Evolutionary conservation across 2,888 invertebrate genomes (phyloP).

Genomic region (Dioctria linearis): DNA sequence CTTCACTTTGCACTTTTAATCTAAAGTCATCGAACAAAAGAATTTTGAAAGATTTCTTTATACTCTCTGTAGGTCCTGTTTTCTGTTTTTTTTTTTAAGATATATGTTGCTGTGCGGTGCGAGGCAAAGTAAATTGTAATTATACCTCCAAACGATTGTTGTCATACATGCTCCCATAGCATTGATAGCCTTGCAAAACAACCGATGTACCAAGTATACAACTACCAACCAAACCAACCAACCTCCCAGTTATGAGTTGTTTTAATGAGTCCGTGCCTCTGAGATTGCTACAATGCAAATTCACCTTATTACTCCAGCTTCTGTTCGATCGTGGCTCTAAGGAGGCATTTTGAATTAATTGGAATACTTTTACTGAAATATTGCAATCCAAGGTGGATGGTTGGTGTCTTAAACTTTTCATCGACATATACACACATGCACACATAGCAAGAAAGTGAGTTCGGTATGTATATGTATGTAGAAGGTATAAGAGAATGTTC

Average conservation of each 20-base stretch:
- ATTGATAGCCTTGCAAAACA: slow-evolving; percentile 43
- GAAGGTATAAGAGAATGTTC: background rate
- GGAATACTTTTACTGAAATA: slow-evolving; percentile 37
- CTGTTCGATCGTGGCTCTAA: slow-evolving; percentile 18
- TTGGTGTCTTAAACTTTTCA: slow-evolving; percentile 21
- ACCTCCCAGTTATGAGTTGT: slow-evolving; percentile 46
- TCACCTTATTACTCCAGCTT: slow-evolving; percentile 19
- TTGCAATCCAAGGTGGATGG: slow-evolving; percentile 2
- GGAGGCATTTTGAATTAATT: slow-evolving; percentile 25
- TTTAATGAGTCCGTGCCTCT: slow-evolving; percentile 33
- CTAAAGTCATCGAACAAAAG: background rate
- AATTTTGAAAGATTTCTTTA: background rate
- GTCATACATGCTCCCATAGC: slow-evolving; percentile 42
- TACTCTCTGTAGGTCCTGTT: background rate
- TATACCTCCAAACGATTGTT: slow-evolving; percentile 14
- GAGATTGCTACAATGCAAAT: slow-evolving; percentile 42
- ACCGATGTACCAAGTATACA: slow-evolving; percentile 20
- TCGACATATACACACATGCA: background rate
- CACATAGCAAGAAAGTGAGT: too few relatives aligned
- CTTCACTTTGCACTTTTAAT: background rate
- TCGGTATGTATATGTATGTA: too few relatives aligned
- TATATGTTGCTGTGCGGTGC: background rate
- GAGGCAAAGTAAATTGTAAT: background rate
- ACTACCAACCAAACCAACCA: too few relatives aligned
- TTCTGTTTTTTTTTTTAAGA: background rate